phyloP scores from a whole-genome alignment of 30 jellyfish, hydroid and myxozoan species.

The Turritopsis rubra region DNA sequence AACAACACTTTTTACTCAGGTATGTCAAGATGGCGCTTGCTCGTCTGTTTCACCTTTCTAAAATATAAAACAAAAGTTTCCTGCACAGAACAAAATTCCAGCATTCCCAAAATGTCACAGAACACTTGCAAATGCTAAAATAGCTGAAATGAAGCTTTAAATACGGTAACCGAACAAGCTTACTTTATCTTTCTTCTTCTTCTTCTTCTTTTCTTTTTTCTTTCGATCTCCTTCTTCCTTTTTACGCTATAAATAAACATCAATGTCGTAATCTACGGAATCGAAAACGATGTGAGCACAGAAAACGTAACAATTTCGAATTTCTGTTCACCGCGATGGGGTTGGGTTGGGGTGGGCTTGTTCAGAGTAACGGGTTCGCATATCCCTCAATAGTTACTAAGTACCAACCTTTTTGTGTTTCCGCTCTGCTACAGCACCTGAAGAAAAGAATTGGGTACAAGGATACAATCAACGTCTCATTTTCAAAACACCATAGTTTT shows the following conservation, averaged over 20 bases:
- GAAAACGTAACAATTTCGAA: neutral
- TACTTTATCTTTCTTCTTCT: constrained; percentile 54
- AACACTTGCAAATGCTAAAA: no score
- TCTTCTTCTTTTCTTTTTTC: constrained; percentile 65
- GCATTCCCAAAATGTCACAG: no score
- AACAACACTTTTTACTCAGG: no score
- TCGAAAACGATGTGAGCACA: neutral
- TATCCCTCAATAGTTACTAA: no score
- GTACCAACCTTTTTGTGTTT: neutral
- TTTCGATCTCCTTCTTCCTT: constrained; percentile 58
- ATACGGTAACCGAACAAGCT: neutral
- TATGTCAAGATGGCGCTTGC: neutral
- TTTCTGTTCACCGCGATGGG: neutral
- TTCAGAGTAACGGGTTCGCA: no score
- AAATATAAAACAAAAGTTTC: neutral
- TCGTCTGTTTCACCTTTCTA: neutral
- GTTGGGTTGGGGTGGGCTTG: neutral
- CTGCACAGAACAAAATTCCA: no score
- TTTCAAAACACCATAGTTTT: no score
- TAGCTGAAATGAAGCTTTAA: neutral
- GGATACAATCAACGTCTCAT: neutral
- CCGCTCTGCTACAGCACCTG: neutral
- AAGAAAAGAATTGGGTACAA: neutral
- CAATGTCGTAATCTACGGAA: neutral
- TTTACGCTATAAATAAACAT: constrained; percentile 22